These are phyloP conservation scores for Doryteuthis pealeii DNA, from an alignment of 1,140 invertebrate species.

Conservation along the genomic window DNA sequence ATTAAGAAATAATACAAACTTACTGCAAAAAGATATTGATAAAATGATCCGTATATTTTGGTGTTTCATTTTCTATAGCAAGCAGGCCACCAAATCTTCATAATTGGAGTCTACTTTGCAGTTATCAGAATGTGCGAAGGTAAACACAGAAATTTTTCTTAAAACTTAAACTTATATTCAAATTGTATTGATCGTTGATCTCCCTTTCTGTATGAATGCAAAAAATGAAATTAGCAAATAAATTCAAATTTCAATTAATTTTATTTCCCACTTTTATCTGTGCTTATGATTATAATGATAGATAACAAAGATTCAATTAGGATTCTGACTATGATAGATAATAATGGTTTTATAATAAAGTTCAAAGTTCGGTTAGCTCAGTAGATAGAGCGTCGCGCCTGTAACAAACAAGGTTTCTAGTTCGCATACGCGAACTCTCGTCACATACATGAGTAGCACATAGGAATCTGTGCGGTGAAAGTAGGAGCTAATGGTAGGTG, in stretches of 20 bases:
- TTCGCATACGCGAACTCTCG: no score
- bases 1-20: neutral
- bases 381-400: no score
- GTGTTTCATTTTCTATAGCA: conserved; percentile 11
- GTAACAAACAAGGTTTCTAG: no score
- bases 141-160: conserved; percentile 27
- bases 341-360: no score
- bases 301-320: neutral
- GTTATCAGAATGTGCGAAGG: conserved; percentile 50
- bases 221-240: no score
- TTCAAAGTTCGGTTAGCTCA: no score
- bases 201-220: neutral
- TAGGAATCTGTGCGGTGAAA: no score
- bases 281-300: neutral
- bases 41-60: neutral
- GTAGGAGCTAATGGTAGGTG: no score
- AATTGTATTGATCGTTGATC: neutral
- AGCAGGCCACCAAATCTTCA: conserved; percentile 51
- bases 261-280: neutral
- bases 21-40: neutral
- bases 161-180: neutral
- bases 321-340: no score
- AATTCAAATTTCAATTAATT: neutral
- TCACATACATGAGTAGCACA: no score
- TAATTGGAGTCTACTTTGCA: conserved; percentile 50